These are phyloP conservation scores for Ammospiza caudacuta DNA, from an alignment of 2,113 vertebrate species.

Conservation along the genomic window DNA sequence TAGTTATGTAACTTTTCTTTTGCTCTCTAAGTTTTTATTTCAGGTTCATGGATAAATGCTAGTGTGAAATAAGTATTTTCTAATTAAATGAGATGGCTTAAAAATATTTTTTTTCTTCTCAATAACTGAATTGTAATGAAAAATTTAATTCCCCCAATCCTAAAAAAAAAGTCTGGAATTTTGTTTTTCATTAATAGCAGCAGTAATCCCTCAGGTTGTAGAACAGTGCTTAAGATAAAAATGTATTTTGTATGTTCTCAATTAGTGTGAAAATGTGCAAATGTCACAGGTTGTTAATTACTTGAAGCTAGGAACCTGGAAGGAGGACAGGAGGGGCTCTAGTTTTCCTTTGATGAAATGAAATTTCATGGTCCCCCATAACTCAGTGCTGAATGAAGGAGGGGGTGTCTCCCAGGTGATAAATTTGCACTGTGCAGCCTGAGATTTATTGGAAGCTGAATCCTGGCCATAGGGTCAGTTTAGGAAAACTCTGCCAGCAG, in stretches of 20 bases:
- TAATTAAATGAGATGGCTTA: background rate
- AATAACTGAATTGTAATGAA: background rate
- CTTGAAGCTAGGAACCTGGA: background rate
- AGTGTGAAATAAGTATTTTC: background rate
- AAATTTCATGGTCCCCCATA: background rate
- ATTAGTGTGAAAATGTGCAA: constrained; percentile 19
- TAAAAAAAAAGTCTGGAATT: background rate
- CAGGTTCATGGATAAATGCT: background rate
- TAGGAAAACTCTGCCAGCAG: constrained; percentile 9
- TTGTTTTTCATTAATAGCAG: background rate
- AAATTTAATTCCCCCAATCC: background rate
- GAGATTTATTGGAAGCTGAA: constrained; percentile 12
- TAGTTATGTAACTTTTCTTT: background rate
- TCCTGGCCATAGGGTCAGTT: constrained; percentile 2
- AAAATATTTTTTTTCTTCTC: background rate
- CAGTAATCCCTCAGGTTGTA: background rate
- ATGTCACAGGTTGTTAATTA: constrained; percentile 31
- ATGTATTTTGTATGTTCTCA: background rate
- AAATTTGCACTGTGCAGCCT: background rate
- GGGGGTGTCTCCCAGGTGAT: background rate
- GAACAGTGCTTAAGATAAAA: background rate
- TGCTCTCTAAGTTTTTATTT: background rate
- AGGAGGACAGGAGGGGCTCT: background rate
- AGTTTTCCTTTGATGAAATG: background rate
- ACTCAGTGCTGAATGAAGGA: background rate